Base-by-base conservation (phyloP, 2,113 vertebrate genomes). In the Leucoraja erinaceus region DNA sequence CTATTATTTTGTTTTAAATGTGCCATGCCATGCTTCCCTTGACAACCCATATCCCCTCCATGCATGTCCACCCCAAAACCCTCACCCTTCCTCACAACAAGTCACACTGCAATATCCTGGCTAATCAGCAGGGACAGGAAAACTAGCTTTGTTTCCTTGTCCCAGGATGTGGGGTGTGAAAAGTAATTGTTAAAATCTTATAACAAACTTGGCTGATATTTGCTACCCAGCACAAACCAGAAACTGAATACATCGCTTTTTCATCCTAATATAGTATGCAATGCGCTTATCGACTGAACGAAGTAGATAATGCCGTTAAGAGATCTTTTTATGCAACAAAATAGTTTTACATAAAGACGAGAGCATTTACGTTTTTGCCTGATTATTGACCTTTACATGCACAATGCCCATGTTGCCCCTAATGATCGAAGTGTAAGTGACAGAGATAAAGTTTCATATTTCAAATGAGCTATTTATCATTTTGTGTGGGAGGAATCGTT, bases 401-500 rank as follows among this genome's bases (percentile, higher is more conserved):
- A 18, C n/a, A 86, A n/a, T 88, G 83, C 61, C 28, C 28, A 16
- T 33, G 59, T 3, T 88, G 83, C n/a, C 81, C 81, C 56, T n/a
- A 84, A 84, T 56, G 56, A 61, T 86, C 81, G 28, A 81, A 88
- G n/a, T 31, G 16, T 88, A 63, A 66, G 28, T 31, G 28, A 63
- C 63, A 88, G n/a, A 63, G 59, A 33, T 61, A 66, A 7, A 88
- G 61, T 63, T 88, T 59, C 63, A 88, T n/a, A 88, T 88, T 63
- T 18, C 59, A 63, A 61, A 63, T 61, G n/a, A 88, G 83, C 56
- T 88, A 88, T 88, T 88, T 88, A 63, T 88, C 59, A 88, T 63
- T 33, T 14, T 66, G 59, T 2, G 83, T 88, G 59, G 83, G 28
- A 63, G 83, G 1, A 20, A 18, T 88, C 31, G 63, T 86, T 47